These are phyloP conservation scores for Halcyon smyrnensis DNA, from an alignment of 2,797 vertebrate species.

Conservation along the genomic window DNA sequence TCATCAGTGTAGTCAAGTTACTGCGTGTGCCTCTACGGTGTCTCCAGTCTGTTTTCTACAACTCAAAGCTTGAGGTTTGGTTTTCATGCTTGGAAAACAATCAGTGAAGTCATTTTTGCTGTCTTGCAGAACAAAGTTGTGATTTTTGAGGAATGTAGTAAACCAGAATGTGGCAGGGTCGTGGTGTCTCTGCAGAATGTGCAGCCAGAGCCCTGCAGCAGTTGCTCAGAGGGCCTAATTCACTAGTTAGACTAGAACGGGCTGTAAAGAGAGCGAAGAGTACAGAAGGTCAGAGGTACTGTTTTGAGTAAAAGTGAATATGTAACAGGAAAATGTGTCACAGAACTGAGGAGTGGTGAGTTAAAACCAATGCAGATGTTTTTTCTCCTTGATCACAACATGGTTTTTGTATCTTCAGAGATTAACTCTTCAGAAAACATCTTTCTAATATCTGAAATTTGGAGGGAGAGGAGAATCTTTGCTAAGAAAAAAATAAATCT, in stretches of 20 bases:
- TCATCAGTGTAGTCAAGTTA: background rate
- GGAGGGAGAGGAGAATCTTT: background rate
- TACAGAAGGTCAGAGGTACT: background rate
- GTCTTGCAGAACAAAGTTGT: background rate
- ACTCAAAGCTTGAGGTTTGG: background rate
- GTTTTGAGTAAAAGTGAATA: background rate
- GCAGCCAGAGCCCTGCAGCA: background rate
- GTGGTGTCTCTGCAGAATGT: background rate
- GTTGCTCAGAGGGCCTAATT: background rate
- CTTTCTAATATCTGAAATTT: background rate
- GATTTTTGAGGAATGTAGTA: background rate
- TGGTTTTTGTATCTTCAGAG: background rate
- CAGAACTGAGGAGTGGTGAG: background rate
- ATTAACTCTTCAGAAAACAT: background rate
- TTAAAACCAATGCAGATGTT: background rate
- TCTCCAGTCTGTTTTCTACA: background rate
- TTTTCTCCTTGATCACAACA: background rate
- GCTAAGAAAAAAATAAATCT: background rate
- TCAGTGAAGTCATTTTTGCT: background rate
- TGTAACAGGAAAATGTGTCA: background rate
- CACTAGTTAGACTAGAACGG: background rate
- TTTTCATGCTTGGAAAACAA: background rate
- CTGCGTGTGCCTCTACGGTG: background rate
- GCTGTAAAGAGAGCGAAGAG: background rate
- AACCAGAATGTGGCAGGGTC: background rate